Conservation (phyloP, 2,113 vertebrate species). For the Butorides virescens region DNA sequence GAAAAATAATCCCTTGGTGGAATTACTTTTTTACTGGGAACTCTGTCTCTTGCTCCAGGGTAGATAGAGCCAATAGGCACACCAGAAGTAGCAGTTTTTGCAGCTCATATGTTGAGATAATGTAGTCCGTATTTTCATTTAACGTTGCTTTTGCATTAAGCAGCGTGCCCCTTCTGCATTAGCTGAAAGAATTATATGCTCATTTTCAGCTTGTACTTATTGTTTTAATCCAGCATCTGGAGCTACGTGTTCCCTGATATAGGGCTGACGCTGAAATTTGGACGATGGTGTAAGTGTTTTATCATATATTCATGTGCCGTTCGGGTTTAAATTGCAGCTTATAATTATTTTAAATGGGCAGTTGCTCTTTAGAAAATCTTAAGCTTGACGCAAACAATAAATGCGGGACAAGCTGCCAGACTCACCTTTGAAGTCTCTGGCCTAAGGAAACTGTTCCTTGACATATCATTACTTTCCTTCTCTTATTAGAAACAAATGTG, state of each 20-base stretch:
- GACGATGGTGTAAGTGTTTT: slow-evolving; percentile 30
- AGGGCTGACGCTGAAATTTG: neutral
- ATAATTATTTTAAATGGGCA: slow-evolving; percentile 65
- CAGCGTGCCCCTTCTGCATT: neutral
- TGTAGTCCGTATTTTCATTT: neutral
- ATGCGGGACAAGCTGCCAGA: slow-evolving; percentile 39
- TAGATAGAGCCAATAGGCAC: neutral
- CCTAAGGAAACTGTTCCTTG: slow-evolving; percentile 56
- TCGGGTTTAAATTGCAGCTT: slow-evolving; percentile 11
- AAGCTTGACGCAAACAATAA: slow-evolving; percentile 25
- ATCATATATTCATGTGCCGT: neutral
- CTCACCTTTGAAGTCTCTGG: slow-evolving; percentile 64
- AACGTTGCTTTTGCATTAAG: neutral
- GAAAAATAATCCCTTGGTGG: neutral
- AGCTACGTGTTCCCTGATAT: slow-evolving; percentile 30
- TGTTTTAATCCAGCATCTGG: slow-evolving; percentile 61
- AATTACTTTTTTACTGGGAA: neutral
- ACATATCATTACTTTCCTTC: slow-evolving; percentile 57
- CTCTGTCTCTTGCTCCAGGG: neutral
- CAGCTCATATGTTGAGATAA: neutral
- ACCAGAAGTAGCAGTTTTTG: neutral
- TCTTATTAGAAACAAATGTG: slow-evolving; percentile 65
- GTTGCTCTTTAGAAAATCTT: slow-evolving; percentile 37
- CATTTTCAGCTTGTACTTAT: slow-evolving; percentile 27
- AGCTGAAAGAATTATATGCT: slow-evolving; percentile 39